A percentile compares a stretch with the other conserved stretches of the same genome.
Conservation (phyloP, 2,797 vertebrate species). For the Sebastolobus altivelis region DNA sequence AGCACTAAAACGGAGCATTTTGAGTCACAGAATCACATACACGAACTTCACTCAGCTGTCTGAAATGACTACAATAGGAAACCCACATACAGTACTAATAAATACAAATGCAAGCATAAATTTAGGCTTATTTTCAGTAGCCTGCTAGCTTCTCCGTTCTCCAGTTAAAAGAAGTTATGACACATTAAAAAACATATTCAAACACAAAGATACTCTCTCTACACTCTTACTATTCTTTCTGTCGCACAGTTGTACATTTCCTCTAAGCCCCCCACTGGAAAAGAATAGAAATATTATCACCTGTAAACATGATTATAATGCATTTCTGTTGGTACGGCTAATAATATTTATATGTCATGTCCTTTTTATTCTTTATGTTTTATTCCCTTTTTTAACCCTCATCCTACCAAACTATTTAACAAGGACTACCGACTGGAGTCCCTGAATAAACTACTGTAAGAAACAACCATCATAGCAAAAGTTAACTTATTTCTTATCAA, state of each 20-base stretch:
- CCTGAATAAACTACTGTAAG: no score
- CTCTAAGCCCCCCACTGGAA: not conserved
- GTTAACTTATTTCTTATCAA: no score
- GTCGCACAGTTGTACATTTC: not conserved
- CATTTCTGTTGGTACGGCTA: not conserved
- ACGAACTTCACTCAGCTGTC: not conserved
- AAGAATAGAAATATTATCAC: not conserved
- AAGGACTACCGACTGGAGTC: no score
- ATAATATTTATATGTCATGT: not conserved
- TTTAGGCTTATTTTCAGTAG: not conserved
- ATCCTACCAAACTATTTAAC: no score
- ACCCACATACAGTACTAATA: not conserved
- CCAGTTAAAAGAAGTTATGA: not conserved
- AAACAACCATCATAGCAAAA: no score
- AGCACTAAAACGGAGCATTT: not conserved
- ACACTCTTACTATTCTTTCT: not conserved
- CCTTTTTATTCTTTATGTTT: not conserved
- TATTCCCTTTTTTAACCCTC: not conserved
- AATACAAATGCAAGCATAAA: not conserved
- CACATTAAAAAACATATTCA: not conserved
- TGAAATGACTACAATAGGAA: not conserved
- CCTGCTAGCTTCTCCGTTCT: not conserved
- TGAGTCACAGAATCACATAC: not conserved
- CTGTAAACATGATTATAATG: constrained; percentile 1
- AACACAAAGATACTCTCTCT: not conserved